Conservation (phyloP, 1,140 invertebrate species). For the Platorchestia sp. region DNA sequence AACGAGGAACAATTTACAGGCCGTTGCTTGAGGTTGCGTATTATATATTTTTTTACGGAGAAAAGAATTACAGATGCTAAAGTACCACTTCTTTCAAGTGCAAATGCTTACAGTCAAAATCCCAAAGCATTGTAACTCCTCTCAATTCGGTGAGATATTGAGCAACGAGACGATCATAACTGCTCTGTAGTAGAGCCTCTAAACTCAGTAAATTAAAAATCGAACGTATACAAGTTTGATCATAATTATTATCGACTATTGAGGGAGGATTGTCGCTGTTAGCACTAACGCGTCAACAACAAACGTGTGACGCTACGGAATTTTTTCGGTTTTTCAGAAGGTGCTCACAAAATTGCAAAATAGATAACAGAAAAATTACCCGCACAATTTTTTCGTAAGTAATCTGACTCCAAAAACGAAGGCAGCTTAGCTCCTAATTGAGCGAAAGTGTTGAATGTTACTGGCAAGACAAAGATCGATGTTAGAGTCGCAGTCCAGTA, state of each 20-base stretch:
- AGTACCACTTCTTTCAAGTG: neutral
- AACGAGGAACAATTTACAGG: neutral
- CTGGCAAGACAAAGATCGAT: no score
- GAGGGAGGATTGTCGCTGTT: neutral
- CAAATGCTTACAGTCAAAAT: neutral
- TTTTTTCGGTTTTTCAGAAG: no score
- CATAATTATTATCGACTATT: neutral
- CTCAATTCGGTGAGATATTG: neutral
- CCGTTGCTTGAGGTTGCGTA: neutral
- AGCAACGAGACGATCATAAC: neutral
- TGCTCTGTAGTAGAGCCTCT: neutral
- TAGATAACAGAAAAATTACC: no score
- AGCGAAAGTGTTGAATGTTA: no score
- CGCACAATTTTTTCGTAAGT: no score
- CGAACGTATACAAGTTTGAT: neutral
- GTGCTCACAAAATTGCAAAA: no score
- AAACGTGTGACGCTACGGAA: no score
- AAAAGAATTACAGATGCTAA: neutral
- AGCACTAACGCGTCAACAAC: no score
- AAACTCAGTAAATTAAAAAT: neutral
- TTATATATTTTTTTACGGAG: neutral
- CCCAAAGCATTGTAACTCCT: neutral
- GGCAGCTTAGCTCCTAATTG: no score
- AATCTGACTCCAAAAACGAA: no score
- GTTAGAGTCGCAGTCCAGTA: no score